Evolutionary conservation across 2,888 invertebrate genomes (phyloP), one percentile per base, ranked within the genome.

Genomic region (Trachelus iudaicus): DNA sequence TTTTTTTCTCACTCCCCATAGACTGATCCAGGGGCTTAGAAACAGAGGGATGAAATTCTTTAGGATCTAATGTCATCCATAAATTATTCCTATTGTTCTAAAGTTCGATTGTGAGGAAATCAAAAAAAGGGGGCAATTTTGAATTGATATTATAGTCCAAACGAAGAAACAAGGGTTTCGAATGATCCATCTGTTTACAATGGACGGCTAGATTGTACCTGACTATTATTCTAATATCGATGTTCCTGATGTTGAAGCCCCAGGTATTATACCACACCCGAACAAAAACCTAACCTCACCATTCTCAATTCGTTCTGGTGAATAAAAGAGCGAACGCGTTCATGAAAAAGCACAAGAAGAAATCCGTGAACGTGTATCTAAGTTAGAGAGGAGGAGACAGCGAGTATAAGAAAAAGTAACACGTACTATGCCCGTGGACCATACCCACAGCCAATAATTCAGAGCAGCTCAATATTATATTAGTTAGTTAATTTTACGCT

Each of bases 1-100:
- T 86, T 75, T 77, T 85, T 86, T 81, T 83, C 56, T 56, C 84
- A 69, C 69, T 69, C 30, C 31, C 30, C 74, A 31, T 56, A 9
- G 23, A 56, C 23, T 23, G 56, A 56, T 56, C 56, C 56, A 23
- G 56, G 56, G 23, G 9, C 1, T 56, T 56, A 56, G 23, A 23
- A 23, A 9, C 56, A 23, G 40, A 40, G 23, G 56, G 23, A 56
- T 56, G 23, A 56, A 56, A 23, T 23, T 23, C 56, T 23, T 23
- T 15, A 1, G 23, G 56, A 56, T 23, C 23, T 23, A 23, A 56
- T 56, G 23, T 23, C 56, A 9, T 23, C 56, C 56, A 56, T 23
- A 23, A 23, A 23, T 56, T 23, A 56, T 56, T 56, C 56, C 15
- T 9, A 4, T 56, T 56, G 23, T 0, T 23, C 9, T 9, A 56